A percentile compares a stretch with the other conserved stretches of the same genome.
Conservation (phyloP, 2,888 invertebrate genomes). For the Barypeithes pellucidus region DNA sequence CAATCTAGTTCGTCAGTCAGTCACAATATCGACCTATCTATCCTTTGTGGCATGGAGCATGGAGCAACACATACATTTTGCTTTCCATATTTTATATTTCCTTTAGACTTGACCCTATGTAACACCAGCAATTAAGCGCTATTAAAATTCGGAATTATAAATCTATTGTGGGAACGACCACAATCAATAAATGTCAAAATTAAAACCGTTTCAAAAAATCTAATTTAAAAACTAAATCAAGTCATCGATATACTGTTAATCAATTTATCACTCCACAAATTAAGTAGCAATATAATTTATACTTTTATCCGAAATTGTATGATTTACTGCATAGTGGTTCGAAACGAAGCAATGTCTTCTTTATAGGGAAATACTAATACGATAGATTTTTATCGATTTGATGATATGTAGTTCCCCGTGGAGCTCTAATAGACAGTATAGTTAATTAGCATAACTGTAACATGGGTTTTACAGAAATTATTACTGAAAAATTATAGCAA, state of each 20-base stretch:
- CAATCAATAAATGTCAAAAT: slow-evolving; percentile 17
- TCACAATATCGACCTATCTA: no score
- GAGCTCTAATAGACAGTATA: slow-evolving; percentile 25
- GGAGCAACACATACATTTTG: no score
- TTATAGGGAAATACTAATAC: slow-evolving; percentile 28
- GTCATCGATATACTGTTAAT: not conserved
- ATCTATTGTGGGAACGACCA: not conserved
- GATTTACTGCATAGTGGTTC: slow-evolving; percentile 30
- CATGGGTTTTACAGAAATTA: slow-evolving; percentile 5
- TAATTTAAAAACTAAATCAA: slow-evolving; percentile 10
- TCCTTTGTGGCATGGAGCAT: no score
- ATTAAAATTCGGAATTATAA: not conserved
- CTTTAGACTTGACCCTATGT: no score
- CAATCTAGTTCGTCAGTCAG: no score
- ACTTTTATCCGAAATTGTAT: slow-evolving; percentile 30
- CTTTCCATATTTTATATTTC: no score
- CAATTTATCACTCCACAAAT: slow-evolving; percentile 9
- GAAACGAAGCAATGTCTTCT: slow-evolving; percentile 29
- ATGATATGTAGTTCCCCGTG: slow-evolving; percentile 43
- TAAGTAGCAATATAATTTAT: slow-evolving; percentile 18
- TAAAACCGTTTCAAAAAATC: not conserved
- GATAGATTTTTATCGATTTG: slow-evolving; percentile 38
- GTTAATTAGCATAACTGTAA: slow-evolving; percentile 49
- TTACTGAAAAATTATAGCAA: not conserved
- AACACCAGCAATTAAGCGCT: no score